Conservation (phyloP, 2,113 vertebrate genomes). For the Festucalex cinctus region DNA sequence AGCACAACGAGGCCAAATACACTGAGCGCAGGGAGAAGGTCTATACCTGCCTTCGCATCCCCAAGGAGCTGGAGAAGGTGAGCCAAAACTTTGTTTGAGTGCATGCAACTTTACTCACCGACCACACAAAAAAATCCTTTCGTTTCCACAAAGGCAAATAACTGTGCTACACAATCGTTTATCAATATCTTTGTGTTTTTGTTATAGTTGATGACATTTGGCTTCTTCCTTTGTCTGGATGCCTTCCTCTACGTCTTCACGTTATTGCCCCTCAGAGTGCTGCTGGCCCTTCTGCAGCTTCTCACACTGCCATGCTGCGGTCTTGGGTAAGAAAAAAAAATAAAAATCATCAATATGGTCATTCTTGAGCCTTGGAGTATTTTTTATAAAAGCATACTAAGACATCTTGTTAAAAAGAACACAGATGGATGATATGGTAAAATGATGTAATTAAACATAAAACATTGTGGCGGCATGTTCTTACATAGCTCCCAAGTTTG, state of each 20-base stretch:
- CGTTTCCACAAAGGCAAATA: too few relatives aligned
- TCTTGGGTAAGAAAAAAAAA: constrained; percentile 75
- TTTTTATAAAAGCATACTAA: too few relatives aligned
- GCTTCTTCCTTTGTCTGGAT: constrained; percentile 97
- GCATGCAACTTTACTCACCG: background rate
- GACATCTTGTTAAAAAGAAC: too few relatives aligned
- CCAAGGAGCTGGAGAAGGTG: constrained; percentile 96
- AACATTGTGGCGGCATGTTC: too few relatives aligned
- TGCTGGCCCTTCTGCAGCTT: constrained; percentile 87
- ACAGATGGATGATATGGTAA: too few relatives aligned
- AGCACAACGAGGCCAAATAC: constrained; percentile 98
- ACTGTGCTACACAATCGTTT: too few relatives aligned
- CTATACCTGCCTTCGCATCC: constrained; percentile 95
- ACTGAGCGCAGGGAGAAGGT: constrained; percentile 93
- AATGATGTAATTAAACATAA: too few relatives aligned
- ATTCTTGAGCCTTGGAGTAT: too few relatives aligned
- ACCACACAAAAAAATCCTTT: too few relatives aligned
- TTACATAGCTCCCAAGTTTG: too few relatives aligned
- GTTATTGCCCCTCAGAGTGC: constrained; percentile 87
- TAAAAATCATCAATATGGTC: too few relatives aligned
- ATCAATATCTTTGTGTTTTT: constrained; percentile 26
- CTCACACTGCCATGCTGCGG: constrained; percentile 92
- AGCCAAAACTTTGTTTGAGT: background rate
- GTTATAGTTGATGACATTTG: constrained; percentile 92
- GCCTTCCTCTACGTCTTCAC: constrained; percentile 97